Conservation (phyloP, 2,113 vertebrate species). For the Zeus faber region DNA sequence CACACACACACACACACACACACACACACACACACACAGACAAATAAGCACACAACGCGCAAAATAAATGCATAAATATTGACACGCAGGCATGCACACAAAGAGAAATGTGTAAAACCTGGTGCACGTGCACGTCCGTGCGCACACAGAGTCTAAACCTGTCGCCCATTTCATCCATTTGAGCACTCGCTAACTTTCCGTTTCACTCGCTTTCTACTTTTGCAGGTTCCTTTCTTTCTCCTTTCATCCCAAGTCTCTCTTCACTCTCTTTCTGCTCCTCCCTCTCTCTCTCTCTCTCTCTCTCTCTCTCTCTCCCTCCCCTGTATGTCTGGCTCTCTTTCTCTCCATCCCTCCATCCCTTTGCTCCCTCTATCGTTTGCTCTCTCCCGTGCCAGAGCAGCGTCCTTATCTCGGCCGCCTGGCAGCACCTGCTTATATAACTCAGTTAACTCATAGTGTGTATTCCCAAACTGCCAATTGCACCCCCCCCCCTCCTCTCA, state of each 20-base stretch:
- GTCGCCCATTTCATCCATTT: slow-evolving; percentile 39
- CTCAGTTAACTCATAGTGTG: slow-evolving; percentile 66
- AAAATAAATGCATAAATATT: no score
- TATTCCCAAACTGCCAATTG: slow-evolving; percentile 59
- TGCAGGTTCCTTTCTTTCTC: no score
- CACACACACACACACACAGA: slow-evolving; percentile 9
- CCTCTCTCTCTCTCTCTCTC: no score
- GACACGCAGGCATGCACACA: neutral
- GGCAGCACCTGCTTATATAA: slow-evolving; percentile 75
- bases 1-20: slow-evolving; percentile 10
- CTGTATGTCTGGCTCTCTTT: slow-evolving; percentile 24
- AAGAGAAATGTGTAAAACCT: no score
- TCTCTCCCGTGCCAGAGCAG: slow-evolving; percentile 54
- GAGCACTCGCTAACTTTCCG: slow-evolving; percentile 34
- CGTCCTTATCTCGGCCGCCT: slow-evolving; percentile 43
- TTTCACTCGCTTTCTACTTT: slow-evolving; percentile 15
- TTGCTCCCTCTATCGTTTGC: no score
- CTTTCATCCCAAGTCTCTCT: no score
- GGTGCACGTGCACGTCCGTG: neutral
- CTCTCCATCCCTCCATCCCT: slow-evolving; percentile 30
- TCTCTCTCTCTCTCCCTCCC: slow-evolving; percentile 3
- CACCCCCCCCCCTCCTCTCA: slow-evolving; percentile 47
- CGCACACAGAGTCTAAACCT: slow-evolving; percentile 7
- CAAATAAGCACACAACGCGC: no score
- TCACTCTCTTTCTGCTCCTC: no score